A percentile compares a stretch with the other conserved stretches of the same genome.
Conservation (phyloP, 2,888 invertebrate genomes). For the Bombylius discolor region DNA sequence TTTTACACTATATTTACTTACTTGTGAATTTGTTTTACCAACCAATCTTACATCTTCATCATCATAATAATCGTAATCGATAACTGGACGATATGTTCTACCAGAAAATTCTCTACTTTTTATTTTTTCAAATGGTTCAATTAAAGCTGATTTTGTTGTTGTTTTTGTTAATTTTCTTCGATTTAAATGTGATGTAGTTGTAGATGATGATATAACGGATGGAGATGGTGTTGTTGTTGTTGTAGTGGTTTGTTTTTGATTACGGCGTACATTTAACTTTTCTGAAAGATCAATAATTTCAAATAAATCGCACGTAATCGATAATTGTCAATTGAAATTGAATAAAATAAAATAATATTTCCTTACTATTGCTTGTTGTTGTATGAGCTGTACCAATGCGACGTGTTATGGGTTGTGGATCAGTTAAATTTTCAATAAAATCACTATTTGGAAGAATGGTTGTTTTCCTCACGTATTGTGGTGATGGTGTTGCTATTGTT, state of each 20-base stretch:
- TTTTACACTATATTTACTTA: conserved; percentile 24
- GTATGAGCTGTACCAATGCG: conserved; percentile 2
- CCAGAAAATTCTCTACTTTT: conserved; percentile 16
- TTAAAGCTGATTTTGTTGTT: background rate
- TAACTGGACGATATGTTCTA: conserved; percentile 28
- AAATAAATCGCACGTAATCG: no score
- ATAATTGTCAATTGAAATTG: no score
- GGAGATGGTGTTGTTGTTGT: conserved; percentile 5
- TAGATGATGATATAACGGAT: background rate
- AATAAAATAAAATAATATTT: no score
- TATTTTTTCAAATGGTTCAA: conserved; percentile 25
- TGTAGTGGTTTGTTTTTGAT: conserved; percentile 16
- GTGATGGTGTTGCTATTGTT: background rate
- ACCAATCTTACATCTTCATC: conserved; percentile 46
- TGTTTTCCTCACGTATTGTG: conserved; percentile 5
- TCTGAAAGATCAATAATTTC: no score
- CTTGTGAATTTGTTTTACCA: conserved; percentile 40
- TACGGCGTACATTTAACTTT: no score
- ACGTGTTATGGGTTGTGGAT: conserved; percentile 2
- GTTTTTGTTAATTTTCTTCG: background rate
- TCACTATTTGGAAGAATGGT: background rate
- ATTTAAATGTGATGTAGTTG: background rate
- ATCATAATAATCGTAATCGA: conserved; percentile 59
- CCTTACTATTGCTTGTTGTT: background rate
- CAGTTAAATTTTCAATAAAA: background rate